A percentile compares a stretch with the other conserved stretches of the same genome.
phyloP scores from a whole-genome alignment of 1,140 invertebrate species.

The Drosophila albomicans region DNA sequence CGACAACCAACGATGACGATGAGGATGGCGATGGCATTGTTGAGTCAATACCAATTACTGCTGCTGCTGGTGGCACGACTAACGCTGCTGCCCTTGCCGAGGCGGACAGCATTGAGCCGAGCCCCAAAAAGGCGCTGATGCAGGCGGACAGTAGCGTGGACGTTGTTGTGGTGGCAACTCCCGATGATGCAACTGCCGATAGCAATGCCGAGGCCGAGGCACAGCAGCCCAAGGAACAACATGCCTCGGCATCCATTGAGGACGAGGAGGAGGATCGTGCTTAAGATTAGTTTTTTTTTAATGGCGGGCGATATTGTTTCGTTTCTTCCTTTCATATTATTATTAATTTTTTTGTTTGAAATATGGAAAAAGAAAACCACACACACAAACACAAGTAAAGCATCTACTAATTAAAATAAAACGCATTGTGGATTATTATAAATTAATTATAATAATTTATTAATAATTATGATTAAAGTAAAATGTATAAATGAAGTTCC shows the following conservation, averaged over 20 bases:
- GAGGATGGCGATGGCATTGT: slow-evolving; percentile 59
- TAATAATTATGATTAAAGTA: slow-evolving; percentile 79
- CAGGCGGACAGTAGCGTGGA: slow-evolving; percentile 68
- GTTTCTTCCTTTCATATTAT: slow-evolving; percentile 37
- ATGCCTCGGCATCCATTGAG: slow-evolving; percentile 19
- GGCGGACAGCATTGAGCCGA: slow-evolving; percentile 75
- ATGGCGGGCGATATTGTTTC: slow-evolving; percentile 39
- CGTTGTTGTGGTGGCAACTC: slow-evolving; percentile 24
- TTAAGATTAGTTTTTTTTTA: slow-evolving; percentile 34
- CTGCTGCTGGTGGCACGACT: slow-evolving; percentile 9
- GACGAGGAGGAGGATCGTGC: slow-evolving; percentile 16
- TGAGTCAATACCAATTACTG: slow-evolving; percentile 19
- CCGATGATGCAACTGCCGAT: background rate
- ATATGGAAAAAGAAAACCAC: slow-evolving; percentile 18
- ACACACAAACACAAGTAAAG: slow-evolving; percentile 29
- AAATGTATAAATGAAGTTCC: slow-evolving; percentile 80
- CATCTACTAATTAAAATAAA: slow-evolving; percentile 60
- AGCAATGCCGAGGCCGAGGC: slow-evolving; percentile 60
- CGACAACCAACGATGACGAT: slow-evolving; percentile 67
- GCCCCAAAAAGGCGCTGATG: slow-evolving; percentile 73
- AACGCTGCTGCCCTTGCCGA: slow-evolving; percentile 48
- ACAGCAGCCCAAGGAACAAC: slow-evolving; percentile 58
- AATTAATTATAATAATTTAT: slow-evolving; percentile 82
- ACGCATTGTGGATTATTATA: slow-evolving; percentile 73
- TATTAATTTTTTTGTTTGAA: slow-evolving; percentile 31